Conservation (phyloP, 2,888 invertebrate species). For the Nephrocerus scutellatus region DNA sequence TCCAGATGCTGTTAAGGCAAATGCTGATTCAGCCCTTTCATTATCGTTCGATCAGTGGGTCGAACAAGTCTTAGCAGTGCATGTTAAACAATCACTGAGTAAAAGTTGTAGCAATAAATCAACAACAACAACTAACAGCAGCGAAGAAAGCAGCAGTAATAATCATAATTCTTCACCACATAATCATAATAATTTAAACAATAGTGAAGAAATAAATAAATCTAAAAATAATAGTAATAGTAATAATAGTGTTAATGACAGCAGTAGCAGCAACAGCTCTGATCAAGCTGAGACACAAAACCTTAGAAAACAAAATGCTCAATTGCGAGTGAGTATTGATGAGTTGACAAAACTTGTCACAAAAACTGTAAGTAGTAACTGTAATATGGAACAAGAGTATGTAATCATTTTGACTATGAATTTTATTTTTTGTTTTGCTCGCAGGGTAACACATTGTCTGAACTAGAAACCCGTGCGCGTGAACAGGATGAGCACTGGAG, state of each 20-base stretch:
- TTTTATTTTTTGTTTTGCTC: conserved; percentile 15
- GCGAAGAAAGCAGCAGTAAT: conserved; percentile 33
- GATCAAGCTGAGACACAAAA: conserved; percentile 36
- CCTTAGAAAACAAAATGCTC: conserved; percentile 56
- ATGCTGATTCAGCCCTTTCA: conserved; percentile 35
- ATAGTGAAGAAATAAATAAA: conserved; percentile 24
- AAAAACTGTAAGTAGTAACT: conserved; percentile 59
- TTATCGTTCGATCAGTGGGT: conserved; percentile 44
- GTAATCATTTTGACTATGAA: too few relatives aligned
- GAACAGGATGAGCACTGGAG: conserved; percentile 47
- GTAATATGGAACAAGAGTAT: neutral
- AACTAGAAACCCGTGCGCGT: conserved; percentile 43
- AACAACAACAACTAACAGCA: conserved; percentile 25
- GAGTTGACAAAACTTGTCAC: conserved; percentile 69
- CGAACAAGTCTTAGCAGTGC: conserved; percentile 41
- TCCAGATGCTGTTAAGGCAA: conserved; percentile 41
- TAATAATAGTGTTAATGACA: conserved; percentile 38
- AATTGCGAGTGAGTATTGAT: conserved; percentile 57
- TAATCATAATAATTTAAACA: conserved; percentile 27
- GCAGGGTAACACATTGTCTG: conserved; percentile 43
- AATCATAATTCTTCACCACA: conserved; percentile 27
- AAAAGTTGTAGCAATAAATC: conserved; percentile 22
- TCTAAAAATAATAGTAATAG: conserved; percentile 34
- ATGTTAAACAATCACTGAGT: conserved; percentile 34
- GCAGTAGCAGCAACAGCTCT: conserved; percentile 27